Evolutionary conservation across 1,140 invertebrate species (phyloP), one percentile per base, ranked within the genome.

Genomic region (Megalonaias nervosa): DNA sequence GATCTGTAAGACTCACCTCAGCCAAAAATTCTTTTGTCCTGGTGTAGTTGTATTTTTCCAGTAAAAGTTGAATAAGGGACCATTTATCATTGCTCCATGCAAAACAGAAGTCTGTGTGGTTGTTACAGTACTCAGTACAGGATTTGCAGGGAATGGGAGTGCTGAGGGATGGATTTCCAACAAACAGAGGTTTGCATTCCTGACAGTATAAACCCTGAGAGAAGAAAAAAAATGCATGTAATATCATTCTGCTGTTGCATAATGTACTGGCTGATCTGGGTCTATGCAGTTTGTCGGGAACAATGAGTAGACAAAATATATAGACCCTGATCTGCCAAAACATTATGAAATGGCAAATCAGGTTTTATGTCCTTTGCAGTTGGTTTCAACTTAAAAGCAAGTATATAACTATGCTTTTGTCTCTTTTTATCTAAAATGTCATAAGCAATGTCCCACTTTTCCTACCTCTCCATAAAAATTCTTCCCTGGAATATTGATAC

Each of bases 71-170:
- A 55, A 70, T 58, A 15, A 16, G 31, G 9, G 38, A 0, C 17
- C 67, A 15, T 55, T 58, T 38, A 17, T 59, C 48, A 38, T 67
- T 67, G 9, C 59, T 38, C 21, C 56, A n/a, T n/a, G 17, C 59
- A 13, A 21, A 56, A 89, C 97, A 98, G 31, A 95, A 92, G 17
- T 93, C 91, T 5, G 95, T 96, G 89, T 99, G 97, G 0, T 95
- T 95, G 89, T 98, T 94, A 83, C 97, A 99, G 90, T 96, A 97
- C 48, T 95, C 94, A 0, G 93, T 91, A 86, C 97, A 99, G 0
- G 97, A 95, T 17, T 96, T 93, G 89, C 97, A 99, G 73, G 94
- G 93, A 0, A 95, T 95, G 73, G 94, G 93, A 0, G 94, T 95
- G 81, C 96, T 95, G 84, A 97, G 94, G 0, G 93, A 93, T 1